Base-by-base conservation (phyloP, 2,888 invertebrate genomes). In the Phania funesta region DNA sequence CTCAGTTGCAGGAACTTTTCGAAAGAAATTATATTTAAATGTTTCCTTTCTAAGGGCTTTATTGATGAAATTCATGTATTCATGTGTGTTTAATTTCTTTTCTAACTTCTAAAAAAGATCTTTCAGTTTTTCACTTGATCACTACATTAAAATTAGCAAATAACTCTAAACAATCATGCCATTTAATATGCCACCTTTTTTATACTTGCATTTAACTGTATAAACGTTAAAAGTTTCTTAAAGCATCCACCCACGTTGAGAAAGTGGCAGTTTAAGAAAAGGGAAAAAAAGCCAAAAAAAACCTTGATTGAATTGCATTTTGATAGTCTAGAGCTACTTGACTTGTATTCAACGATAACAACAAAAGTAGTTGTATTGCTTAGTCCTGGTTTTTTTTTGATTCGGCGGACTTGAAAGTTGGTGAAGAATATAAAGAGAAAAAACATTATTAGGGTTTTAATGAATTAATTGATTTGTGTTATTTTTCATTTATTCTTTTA, bases 271-370 rank as follows among this genome's bases (percentile, higher is more conserved):
- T 4, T 22, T 11, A 38, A 1, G 16, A 7, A 32, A n/a, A 2
- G 18, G 35, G 2, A 16, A 16, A 4, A 16, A 16, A 44, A 44
- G 16, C 16, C 6, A 44, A 7, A 44, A 8, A 44, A 64, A 35
- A 38, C 22, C n/a, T 48, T 80, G 58, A 76, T 65, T 67, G 71
- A 67, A 80, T 81, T 67, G 60, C 76, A 76, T 38, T 70, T 65
- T 75, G 46, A 71, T 65, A 64, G 75, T n/a, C 3, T 44, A 24
- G 32, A 54, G 46, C 41, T 32, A 44, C 38, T 24, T 44, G 32
- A 20, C 41, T 52, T 2, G 35, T 29, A 20, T 46, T 35, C 35
- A 35, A 46, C 32, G 18, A 24, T 11, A 38, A 26, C 11, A 48
- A 50, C 8, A 54, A 56, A n/a, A n/a, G n/a, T 16, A 41, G 54